Base-by-base conservation (phyloP, 2,888 invertebrate genomes). In the Nomada ruficornis region DNA sequence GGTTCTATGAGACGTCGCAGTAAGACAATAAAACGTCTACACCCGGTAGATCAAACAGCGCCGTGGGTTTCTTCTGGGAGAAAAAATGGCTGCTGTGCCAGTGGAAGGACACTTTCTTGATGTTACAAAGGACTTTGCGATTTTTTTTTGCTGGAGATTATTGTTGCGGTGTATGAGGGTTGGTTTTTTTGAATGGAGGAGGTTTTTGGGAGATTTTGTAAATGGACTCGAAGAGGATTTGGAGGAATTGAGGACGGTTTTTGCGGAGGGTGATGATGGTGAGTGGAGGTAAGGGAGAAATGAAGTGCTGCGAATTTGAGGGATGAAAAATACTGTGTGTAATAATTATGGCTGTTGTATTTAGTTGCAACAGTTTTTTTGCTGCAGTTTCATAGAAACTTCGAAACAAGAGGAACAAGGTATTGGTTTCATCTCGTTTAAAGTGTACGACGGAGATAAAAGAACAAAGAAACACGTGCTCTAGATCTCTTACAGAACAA, bases 1-100 rank as follows among this genome's bases (percentile, higher is more conserved):
- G 73, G 67, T 50, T 81, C 69, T 7, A 76, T 82, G 80, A 88
- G 86, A 79, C 82, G 87, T 87, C 88, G 90, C 90, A 90, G 91
- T 91, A 89, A 91, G 88, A 91, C 88, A 88, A 89, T 91, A 90
- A 91, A 91, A 86, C 20, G 36, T 67, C 82, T 60, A 15, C 55
- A 29, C 47, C 26, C 20, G 20, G 68, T n/a, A 81, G 83, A 88
- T 88, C 88, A 87, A 89, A 87, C 88, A 87, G 77, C 73, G 82
- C 81, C 84, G 81, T 70, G 7, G 36, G 42, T 71, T 15, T 20
- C 26, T 11, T 36, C 18, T 20, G 10, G 36, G 29, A 5, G 18
- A 20, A 55, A 10, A 55, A 55, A 23, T 26, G 23, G 29, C 20
- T 54, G 29, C 26, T 18, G n/a, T 15, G 29, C 55, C 36, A 23